A percentile compares a stretch with the other conserved stretches of the same genome.
Evolutionary conservation across 30 jellyfish, hydroid and myxozoan genomes (phyloP).

Genomic region (Hydractinia symbiolongicarpus): DNA sequence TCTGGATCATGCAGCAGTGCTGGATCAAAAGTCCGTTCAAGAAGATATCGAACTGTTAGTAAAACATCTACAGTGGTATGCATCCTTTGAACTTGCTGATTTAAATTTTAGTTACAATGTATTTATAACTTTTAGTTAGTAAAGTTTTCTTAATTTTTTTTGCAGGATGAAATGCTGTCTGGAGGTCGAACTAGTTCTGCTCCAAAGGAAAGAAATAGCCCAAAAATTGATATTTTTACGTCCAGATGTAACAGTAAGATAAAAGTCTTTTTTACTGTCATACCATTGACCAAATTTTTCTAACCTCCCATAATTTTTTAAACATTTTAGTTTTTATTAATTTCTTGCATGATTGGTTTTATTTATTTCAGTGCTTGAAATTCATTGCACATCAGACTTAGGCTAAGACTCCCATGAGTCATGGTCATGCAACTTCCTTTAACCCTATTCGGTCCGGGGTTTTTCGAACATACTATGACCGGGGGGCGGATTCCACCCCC

Average conservation of each 20-base stretch:
- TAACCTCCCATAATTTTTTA: not conserved
- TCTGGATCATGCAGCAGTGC: not conserved
- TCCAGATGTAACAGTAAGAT: not conserved
- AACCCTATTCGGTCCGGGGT: no score
- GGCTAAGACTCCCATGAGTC: no score
- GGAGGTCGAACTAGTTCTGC: constrained; percentile 37
- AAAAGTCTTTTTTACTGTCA: not conserved
- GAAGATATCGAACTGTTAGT: not conserved
- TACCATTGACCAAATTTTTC: not conserved
- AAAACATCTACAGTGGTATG: constrained; percentile 19
- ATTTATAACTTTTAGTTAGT: not conserved
- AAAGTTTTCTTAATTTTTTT: not conserved
- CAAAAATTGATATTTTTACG: not conserved
- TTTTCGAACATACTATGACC: no score
- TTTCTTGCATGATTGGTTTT: no score
- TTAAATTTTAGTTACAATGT: not conserved
- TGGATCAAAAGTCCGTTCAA: constrained; percentile 9
- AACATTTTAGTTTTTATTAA: no score
- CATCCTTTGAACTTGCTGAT: not conserved
- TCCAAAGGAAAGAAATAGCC: constrained; percentile 14
- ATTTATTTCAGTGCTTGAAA: no score
- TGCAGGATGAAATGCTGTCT: constrained; percentile 71
- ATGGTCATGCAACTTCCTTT: no score
- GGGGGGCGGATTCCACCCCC: no score
- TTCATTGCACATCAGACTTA: no score